Percentiles rank a stretch among this genome's conserved stretches.
These are phyloP conservation scores for Odobenus rosmarus DNA, from an alignment of 2,113 vertebrate genomes.

Conservation along the genomic window DNA sequence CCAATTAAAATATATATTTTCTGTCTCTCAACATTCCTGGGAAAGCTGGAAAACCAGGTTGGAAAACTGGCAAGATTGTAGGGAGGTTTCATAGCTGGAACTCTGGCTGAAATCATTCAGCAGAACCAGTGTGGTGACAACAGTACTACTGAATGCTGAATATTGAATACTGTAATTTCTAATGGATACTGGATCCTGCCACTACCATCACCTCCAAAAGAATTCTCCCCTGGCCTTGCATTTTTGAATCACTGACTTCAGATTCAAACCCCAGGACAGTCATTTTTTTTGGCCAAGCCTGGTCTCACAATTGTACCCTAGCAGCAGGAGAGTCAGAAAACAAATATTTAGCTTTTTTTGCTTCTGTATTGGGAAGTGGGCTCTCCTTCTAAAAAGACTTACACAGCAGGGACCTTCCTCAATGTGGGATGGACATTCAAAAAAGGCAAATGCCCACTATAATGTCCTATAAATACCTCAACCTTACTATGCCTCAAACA, in stretches of 20 bases:
- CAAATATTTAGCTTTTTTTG: not conserved
- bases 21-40: not conserved
- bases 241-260: constrained; percentile 24
- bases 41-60: not conserved
- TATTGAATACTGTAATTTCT: not conserved
- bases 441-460: constrained; percentile 30
- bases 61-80: constrained; percentile 38
- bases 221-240: not conserved
- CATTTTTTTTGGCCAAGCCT: constrained; percentile 25
- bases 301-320: not conserved
- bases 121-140: not conserved
- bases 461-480: not conserved
- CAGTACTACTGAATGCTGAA: not conserved
- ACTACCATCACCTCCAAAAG: not conserved
- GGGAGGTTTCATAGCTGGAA: not conserved
- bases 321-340: not conserved
- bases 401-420: not conserved
- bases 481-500: not conserved
- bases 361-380: not conserved
- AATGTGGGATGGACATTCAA: not conserved
- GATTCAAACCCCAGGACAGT: not conserved
- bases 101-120: constrained; percentile 18
- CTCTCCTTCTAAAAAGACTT: not conserved
- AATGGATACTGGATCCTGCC: not conserved
- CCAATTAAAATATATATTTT: not conserved